phyloP scores from a whole-genome alignment of 2,888 invertebrate species.

The Machimus rusticus region DNA sequence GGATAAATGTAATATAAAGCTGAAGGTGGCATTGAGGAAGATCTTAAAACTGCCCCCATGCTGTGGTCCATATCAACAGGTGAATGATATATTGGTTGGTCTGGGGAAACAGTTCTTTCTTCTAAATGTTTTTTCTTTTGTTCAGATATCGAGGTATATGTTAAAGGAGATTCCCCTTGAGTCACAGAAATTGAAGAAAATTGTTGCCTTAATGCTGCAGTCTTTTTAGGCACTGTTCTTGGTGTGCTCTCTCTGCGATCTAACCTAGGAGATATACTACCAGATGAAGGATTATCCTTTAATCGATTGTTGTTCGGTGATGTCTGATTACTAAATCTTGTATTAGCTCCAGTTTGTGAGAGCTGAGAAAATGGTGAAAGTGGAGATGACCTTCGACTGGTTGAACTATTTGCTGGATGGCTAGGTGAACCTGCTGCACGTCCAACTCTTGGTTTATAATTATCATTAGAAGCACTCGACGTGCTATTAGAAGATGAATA shows the following conservation, averaged over 20 bases:
- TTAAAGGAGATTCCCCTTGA: background rate
- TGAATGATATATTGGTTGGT: constrained; percentile 42
- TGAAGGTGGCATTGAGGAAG: constrained; percentile 51
- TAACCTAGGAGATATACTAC: constrained; percentile 28
- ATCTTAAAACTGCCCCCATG: constrained; percentile 35
- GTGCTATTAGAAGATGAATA: constrained; percentile 51
- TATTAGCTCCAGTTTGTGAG: constrained; percentile 6
- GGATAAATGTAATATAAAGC: constrained; percentile 61
- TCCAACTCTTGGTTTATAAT: constrained; percentile 49
- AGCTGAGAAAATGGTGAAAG: constrained; percentile 29
- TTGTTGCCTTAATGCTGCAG: constrained; percentile 63
- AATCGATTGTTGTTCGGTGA: constrained; percentile 30
- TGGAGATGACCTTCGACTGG: constrained; percentile 56
- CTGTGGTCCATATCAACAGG: constrained; percentile 41
- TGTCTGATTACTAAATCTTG: constrained; percentile 27
- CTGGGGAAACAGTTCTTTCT: constrained; percentile 40
- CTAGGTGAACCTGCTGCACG: constrained; percentile 50
- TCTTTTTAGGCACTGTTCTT: constrained; percentile 63
- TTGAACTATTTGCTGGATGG: constrained; percentile 52
- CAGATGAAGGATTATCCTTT: constrained; percentile 5
- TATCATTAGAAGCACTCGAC: constrained; percentile 42
- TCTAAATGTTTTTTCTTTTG: constrained; percentile 40
- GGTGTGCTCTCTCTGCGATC: constrained; percentile 54
- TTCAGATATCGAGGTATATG: constrained; percentile 33
- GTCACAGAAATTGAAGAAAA: constrained; percentile 62